Evolutionary conservation across 2,797 vertebrate genomes (phyloP), one percentile per base, ranked within the genome.

Genomic region (Harpagifer antarcticus): DNA sequence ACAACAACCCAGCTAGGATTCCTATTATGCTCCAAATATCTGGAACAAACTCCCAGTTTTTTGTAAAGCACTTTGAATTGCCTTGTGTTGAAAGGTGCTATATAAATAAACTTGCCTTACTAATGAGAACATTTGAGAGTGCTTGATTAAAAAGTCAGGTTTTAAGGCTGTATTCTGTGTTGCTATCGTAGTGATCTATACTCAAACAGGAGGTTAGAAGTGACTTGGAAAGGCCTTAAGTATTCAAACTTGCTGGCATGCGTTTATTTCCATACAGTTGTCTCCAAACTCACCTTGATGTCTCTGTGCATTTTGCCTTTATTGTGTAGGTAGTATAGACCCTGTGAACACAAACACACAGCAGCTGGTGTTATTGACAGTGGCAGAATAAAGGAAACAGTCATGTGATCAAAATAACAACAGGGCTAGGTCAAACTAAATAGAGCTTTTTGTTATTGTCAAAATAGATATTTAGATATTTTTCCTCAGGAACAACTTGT

Each of bases 231-330:
- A 37, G 16, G 1, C 17, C 5, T 10, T 27, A 1, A 40, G 40
- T 31, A 1, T 73, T 37, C 12, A 12, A 20, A n/a, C 4, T 15
- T 13, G 8, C 2, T 54, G 8, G 27, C 2, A 52, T 17, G 23
- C 27, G 27, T 27, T 27, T 27, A 5, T 27, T 53, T 54, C 2
- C 5, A 49, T 0, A 10, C 10, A 6, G 3, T 16, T 33, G 48
- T 15, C 20, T 19, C 8, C 43, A 66, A 42, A 76, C 93, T 88
- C 93, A 99, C 98, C 97, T 99, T 99, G 86, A 99, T 99, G 86
- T 99, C 98, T 96, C 98, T 96, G 95, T 99, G 98, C 97, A 99
- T 99, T 95, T 99, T 99, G 90, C 98, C 96, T 96, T 98, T 99
- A 92, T 94, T 98, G 86, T 99, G 98, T 86, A 99, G 96, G 87